Percentiles rank a stretch among this genome's conserved stretches.
Conservation (phyloP, 2,113 vertebrate genomes). For the Ctenodactylus gundi region DNA sequence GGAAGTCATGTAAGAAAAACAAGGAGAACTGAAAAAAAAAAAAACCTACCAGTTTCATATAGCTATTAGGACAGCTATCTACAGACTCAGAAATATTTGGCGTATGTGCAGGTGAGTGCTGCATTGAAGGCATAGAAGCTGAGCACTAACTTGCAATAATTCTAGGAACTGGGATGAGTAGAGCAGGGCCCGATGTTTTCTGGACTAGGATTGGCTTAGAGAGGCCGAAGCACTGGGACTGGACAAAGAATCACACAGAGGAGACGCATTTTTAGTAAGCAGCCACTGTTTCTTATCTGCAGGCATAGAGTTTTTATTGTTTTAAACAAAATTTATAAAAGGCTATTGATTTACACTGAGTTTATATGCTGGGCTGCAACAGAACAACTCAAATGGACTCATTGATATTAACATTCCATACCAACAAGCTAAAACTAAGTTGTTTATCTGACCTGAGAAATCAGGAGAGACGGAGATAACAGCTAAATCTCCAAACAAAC, state of each 20-base stretch:
- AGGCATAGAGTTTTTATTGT: neutral
- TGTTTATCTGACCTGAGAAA: neutral
- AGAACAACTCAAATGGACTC: neutral
- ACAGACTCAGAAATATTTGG: neutral
- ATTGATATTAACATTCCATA: neutral
- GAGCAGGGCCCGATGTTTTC: neutral
- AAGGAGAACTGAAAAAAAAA: neutral
- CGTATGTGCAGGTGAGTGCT: neutral
- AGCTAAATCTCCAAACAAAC: neutral
- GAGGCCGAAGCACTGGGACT: neutral
- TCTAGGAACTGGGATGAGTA: neutral
- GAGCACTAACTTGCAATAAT: neutral
- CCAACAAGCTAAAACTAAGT: neutral
- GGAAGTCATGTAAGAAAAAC: neutral
- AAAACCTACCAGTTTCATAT: neutral
- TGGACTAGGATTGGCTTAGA: neutral
- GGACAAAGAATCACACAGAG: neutral
- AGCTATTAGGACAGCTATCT: neutral
- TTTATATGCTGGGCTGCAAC: neutral
- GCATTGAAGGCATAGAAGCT: neutral
- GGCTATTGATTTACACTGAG: neutral
- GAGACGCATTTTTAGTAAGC: neutral
- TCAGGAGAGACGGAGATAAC: neutral
- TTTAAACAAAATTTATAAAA: neutral
- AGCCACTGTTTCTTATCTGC: neutral